Conservation (phyloP, 2,888 invertebrate species). For the Volucella zonaria region DNA sequence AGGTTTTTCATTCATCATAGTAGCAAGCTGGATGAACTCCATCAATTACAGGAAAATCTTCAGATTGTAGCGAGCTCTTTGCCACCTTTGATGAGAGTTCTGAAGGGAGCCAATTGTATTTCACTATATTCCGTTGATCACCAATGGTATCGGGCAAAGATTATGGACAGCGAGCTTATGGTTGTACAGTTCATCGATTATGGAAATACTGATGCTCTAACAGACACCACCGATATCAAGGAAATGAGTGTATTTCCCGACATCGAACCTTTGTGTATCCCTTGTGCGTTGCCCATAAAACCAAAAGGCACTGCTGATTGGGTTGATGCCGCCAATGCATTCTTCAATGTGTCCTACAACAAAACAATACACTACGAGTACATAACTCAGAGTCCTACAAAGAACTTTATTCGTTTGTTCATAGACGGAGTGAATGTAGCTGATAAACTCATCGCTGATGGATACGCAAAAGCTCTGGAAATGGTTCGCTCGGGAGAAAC, state of each 20-base stretch:
- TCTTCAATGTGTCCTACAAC: conserved; percentile 83
- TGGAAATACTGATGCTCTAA: conserved; percentile 90
- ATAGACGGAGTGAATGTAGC: conserved; percentile 85
- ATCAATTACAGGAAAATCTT: conserved; percentile 86
- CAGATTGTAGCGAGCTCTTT: conserved; percentile 85
- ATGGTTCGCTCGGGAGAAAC: conserved; percentile 84
- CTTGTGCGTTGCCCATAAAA: conserved; percentile 87
- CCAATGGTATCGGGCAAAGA: conserved; percentile 95
- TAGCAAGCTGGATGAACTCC: conserved; percentile 84
- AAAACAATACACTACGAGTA: conserved; percentile 81
- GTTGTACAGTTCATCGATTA: conserved; percentile 91
- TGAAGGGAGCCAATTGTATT: conserved; percentile 85
- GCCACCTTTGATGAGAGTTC: conserved; percentile 84
- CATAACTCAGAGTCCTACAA: conserved; percentile 78
- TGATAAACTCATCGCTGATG: conserved; percentile 85
- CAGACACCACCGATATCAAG: conserved; percentile 86
- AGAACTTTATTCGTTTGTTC: conserved; percentile 86
- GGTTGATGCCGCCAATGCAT: conserved; percentile 86
- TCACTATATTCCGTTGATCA: conserved; percentile 93
- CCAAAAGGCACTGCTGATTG: conserved; percentile 86
- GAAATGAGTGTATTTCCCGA: conserved; percentile 82
- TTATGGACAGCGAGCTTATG: conserved; percentile 91
- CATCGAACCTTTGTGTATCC: conserved; percentile 85
- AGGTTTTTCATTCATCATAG: conserved; percentile 89
- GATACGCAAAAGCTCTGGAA: conserved; percentile 84